phyloP scores from a whole-genome alignment of 2,797 vertebrate genomes.

The Sebastes melanostomus region DNA sequence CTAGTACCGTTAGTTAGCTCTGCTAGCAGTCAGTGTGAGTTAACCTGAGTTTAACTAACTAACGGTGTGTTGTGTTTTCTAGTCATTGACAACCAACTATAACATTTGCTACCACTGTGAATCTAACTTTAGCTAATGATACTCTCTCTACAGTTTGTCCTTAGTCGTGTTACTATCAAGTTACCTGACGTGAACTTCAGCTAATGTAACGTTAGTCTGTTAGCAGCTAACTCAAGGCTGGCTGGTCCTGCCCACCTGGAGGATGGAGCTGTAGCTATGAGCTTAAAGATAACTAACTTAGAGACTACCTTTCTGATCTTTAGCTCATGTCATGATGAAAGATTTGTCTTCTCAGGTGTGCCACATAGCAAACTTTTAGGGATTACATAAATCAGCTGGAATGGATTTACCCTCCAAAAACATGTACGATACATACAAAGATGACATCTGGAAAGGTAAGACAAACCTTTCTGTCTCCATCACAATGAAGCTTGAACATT shows the following conservation, averaged over 20 bases:
- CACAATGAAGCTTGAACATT: not conserved
- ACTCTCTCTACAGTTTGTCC: fast-evolving
- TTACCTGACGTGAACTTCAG: not conserved
- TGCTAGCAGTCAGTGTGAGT: not conserved
- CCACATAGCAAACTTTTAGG: not conserved
- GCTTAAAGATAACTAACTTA: not conserved
- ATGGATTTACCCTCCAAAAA: slow-evolving; percentile 50
- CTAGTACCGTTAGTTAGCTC: not conserved
- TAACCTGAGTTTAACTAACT: not conserved
- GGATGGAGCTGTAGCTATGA: not conserved
- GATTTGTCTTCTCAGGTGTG: slow-evolving; percentile 25
- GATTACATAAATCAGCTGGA: not conserved
- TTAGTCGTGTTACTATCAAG: not conserved
- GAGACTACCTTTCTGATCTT: not conserved
- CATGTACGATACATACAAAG: slow-evolving; percentile 76
- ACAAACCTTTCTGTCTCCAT: not conserved
- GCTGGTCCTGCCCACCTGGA: too few species aligned
- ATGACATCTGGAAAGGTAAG: slow-evolving; percentile 75
- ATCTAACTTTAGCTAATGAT: not conserved
- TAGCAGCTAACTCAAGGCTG: not conserved
- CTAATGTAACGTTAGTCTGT: not conserved
- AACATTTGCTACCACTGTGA: not conserved
- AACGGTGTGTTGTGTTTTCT: not conserved
- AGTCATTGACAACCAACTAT: not conserved
- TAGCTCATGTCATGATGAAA: not conserved